These are phyloP conservation scores for Ceratitis capitata DNA, from an alignment of 1,140 invertebrate genomes.

Conservation along the genomic window DNA sequence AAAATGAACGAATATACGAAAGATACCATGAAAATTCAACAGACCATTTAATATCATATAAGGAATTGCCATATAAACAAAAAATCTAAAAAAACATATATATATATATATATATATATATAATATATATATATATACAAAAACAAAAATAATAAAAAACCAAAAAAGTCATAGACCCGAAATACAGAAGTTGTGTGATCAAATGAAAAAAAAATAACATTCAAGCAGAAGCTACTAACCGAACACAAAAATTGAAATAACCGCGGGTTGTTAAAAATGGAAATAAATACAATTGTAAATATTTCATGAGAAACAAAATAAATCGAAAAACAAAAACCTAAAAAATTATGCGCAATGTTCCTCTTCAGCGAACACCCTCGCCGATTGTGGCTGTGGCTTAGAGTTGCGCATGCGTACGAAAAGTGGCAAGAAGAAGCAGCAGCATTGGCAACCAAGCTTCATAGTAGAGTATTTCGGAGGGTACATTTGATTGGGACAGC, in stretches of 20 bases:
- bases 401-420: conserved; percentile 35
- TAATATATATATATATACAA: no score
- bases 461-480: background rate
- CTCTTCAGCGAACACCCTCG: conserved; percentile 40
- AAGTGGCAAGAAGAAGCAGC: background rate
- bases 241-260: conserved; percentile 6
- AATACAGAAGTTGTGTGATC: background rate
- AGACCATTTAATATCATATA: conserved; percentile 29
- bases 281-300: background rate
- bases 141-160: background rate
- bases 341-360: conserved; percentile 40
- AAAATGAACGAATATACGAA: background rate
- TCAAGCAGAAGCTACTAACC: background rate
- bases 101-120: no score
- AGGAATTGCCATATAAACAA: conserved; percentile 1
- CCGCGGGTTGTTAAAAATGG: background rate
- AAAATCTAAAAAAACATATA: background rate
- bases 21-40: conserved; percentile 27
- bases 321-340: background rate
- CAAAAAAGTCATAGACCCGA: background rate
- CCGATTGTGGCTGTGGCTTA: background rate
- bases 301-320: background rate
- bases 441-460: background rate
- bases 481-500: background rate
- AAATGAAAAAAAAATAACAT: background rate